Percentiles rank a stretch among this genome's conserved stretches.
Evolutionary conservation across 2,888 invertebrate genomes (phyloP).

Genomic region (Brassicogethes aeneus): DNA sequence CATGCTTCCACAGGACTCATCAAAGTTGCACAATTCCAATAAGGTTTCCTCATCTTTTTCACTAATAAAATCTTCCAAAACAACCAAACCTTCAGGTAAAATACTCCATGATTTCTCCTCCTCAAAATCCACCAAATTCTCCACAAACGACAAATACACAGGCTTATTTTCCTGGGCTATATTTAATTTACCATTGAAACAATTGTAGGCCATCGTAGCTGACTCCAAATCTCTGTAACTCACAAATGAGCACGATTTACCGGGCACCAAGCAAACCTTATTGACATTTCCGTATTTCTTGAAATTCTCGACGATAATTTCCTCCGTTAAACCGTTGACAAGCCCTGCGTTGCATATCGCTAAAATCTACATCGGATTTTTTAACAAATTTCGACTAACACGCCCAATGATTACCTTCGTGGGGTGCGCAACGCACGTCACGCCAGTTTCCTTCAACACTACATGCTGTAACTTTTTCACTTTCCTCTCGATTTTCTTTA

Average conservation of each 20-base stretch:
- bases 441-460: constrained; percentile 39
- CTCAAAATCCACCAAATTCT: constrained; percentile 31
- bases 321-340: constrained; percentile 66
- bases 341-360: constrained; percentile 82
- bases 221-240: constrained; percentile 45
- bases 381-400: constrained; percentile 5
- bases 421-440: constrained; percentile 32
- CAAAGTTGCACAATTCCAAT: constrained; percentile 45
- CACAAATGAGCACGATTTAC: constrained; percentile 76
- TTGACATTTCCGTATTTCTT: constrained; percentile 46
- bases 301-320: constrained; percentile 49
- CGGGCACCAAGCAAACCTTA: constrained; percentile 60
- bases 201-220: constrained; percentile 49
- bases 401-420: constrained; percentile 31
- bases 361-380: constrained; percentile 48
- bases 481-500: constrained; percentile 40
- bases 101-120: constrained; percentile 32
- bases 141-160: constrained; percentile 57
- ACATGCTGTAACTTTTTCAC: constrained; percentile 40
- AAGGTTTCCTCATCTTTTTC: constrained; percentile 56
- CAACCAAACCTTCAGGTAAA: constrained; percentile 58
- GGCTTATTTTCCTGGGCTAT: constrained; percentile 50
- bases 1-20: constrained; percentile 45
- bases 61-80: constrained; percentile 65
- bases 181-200: constrained; percentile 51